A percentile compares a stretch with the other conserved stretches of the same genome.
Conservation (phyloP, 2,113 vertebrate genomes). For the Grammomys dolichurus region DNA sequence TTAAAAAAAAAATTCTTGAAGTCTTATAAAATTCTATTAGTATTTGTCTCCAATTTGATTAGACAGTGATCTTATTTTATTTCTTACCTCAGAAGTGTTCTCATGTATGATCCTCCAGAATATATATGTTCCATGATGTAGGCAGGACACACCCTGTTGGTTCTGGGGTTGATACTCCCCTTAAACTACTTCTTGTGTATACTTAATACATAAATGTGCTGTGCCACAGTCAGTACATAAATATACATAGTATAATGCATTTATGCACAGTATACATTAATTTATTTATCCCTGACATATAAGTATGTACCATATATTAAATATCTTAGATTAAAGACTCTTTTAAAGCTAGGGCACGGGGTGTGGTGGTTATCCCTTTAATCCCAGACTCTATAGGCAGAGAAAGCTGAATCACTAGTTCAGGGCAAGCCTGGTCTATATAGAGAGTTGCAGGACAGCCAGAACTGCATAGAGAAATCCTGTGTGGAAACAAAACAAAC, state of each 20-base stretch:
- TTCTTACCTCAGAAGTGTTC: background rate
- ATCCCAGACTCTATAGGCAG: background rate
- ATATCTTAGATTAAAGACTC: background rate
- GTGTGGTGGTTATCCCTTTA: background rate
- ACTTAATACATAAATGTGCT: background rate
- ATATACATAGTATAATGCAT: background rate
- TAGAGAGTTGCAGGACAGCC: background rate
- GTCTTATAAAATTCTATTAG: background rate
- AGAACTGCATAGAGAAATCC: background rate
- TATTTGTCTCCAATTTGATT: background rate
- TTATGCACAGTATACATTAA: background rate
- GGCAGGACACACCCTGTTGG: background rate
- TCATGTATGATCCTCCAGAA: background rate
- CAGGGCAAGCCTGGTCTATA: background rate
- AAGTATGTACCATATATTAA: background rate
- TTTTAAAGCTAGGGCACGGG: background rate
- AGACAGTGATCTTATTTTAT: background rate
- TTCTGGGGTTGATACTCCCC: background rate
- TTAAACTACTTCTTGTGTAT: background rate
- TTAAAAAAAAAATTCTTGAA: conserved; percentile 1
- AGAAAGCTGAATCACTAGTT: background rate
- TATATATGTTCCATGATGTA: background rate
- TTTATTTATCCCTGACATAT: background rate
- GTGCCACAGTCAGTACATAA: background rate
- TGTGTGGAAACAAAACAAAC: background rate